Evolutionary conservation across 2,888 invertebrate species (phyloP), one percentile per base, ranked within the genome.

Genomic region (Drosophila meridionalis): DNA sequence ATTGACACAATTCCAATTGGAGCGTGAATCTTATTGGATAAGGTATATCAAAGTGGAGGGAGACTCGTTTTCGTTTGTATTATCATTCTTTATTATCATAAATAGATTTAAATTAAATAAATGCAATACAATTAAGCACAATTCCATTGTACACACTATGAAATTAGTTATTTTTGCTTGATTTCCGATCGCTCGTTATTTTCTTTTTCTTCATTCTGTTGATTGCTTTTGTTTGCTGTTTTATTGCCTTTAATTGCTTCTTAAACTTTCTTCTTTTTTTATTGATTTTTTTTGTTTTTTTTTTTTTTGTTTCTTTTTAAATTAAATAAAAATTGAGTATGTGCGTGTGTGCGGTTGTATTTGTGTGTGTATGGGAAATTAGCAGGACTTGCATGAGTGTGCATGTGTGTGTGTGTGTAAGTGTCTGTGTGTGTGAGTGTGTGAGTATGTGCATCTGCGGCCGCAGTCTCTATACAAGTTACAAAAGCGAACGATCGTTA

Each of bases 391-490:
- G 61, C 73, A 67, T 63, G 65, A 59, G 65, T 52, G 47, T 32
- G 63, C 40, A 63, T 48, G 47, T 62, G 47, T 42, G 48, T 36
- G 47, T 59, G 48, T 62, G 26, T 56, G 26, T 59, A 47, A 48
- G 58, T 61, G 26, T 52, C 47, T 62, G 45, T 53, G 32, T 62
- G 5, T 14, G 65, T 67, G 69, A 40, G 57, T 72, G 60, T 67
- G 68, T 66, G 60, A 60, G 61, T 73, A 56, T 70, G 74, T 78
- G 80, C 76, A 60, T 82, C 64, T 73, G 73, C 77, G 75, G 82
- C 84, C 82, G 78, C 90, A 92, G 92, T 92, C 92, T 92, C 92
- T 92, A 92, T 89, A 85, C 75, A 92, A 92, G 92, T 92, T 92
- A 87, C 90, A 83, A 90, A 91, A 91, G 69, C 74, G 89, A 72